phyloP scores from a whole-genome alignment of 1,140 invertebrate species.

The Marisa cornuarietis region DNA sequence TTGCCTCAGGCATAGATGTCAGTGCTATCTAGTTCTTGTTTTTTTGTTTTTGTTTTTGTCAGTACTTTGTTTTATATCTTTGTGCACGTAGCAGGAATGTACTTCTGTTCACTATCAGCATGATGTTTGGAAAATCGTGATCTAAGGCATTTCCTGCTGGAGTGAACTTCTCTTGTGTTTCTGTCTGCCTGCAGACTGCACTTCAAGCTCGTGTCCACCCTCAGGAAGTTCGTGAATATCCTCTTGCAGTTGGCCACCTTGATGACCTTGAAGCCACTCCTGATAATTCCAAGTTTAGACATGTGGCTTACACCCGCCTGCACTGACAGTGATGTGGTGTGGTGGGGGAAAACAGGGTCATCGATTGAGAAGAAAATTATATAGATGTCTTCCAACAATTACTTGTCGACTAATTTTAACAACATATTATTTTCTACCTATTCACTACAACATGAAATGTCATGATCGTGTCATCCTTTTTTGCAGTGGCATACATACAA shows the following conservation, averaged over 20 bases:
- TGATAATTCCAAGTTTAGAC: constrained; percentile 20
- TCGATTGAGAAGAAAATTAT: not conserved
- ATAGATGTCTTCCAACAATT: not conserved
- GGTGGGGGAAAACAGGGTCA: not conserved
- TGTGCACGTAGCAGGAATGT: not conserved
- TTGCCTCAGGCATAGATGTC: not conserved
- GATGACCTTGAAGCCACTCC: constrained; percentile 13
- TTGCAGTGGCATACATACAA: not conserved
- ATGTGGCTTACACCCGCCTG: constrained; percentile 19
- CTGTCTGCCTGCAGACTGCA: constrained; percentile 24
- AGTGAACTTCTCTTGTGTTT: not conserved
- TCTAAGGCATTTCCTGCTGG: no score
- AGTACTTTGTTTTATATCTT: no score
- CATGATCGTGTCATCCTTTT: not conserved
- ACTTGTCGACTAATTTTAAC: not conserved
- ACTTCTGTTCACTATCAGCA: not conserved
- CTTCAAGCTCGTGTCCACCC: constrained; percentile 15
- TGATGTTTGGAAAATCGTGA: not conserved
- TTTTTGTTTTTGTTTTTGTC: no score
- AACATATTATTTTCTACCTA: not conserved
- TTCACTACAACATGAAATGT: not conserved
- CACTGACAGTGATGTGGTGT: not conserved
- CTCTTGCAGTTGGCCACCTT: constrained; percentile 15
- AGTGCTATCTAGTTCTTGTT: not conserved
- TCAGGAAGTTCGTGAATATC: constrained; percentile 27